Evolutionary conservation across 1,140 invertebrate species (phyloP), one percentile per base, ranked within the genome.

Genomic region (Branchinecta lynchi): DNA sequence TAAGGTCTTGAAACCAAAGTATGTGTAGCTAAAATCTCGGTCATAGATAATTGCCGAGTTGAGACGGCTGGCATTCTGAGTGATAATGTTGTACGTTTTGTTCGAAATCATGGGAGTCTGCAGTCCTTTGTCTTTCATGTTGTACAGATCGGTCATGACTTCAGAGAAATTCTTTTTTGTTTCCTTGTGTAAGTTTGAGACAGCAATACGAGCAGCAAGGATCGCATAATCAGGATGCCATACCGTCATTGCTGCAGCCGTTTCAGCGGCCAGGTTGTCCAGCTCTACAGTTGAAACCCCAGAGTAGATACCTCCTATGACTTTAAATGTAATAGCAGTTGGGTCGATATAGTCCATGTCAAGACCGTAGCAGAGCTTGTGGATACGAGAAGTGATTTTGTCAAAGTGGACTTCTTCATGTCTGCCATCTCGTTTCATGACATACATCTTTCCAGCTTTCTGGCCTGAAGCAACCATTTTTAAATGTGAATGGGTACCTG

Each of bases 41-140:
- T 98, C 93, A 80, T 98, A 97, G 67, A 98, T 92, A 74, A 99
- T 96, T 6, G 92, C 88, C n/a, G 93, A 94, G 80, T 99, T 94
- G 0, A 99, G 77, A 75, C 82, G 82, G 70, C 95, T 90, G 44
- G 91, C 87, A 81, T 99, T 86, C 44, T 89, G 84, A 80, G 89
- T 86, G 3, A 98, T 88, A 66, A 98, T 86, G 46, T 89, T 82
- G 73, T 92, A 86, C 75, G 90, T 85, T 69, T 85, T 84, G 43
- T 94, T 84, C 1, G 90, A 92, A 68, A 99, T 92, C 85, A 97
- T 88, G 3, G 94, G 90, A 3, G 82, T 82, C 44, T 77, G 77
- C 73, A 82, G 78, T 12, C 85, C 85, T 72, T 86, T 82, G 79
- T 93, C 87, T 0, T 85, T 76, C 76, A 89, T 86, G 66, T 87